Conservation (phyloP, 2,797 vertebrate genomes). For the Epinephelus awoara region DNA sequence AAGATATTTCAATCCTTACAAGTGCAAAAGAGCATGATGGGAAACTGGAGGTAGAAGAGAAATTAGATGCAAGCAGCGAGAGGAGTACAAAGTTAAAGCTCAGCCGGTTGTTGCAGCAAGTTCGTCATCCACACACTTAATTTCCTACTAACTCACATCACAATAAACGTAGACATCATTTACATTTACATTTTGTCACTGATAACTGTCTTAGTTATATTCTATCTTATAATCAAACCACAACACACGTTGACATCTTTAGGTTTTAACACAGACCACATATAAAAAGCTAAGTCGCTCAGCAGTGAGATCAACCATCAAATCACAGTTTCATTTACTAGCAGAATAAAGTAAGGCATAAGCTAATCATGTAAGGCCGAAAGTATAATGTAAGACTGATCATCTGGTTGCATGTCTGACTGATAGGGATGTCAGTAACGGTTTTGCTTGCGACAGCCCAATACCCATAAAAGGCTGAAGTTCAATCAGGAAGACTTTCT, state of each 20-base stretch:
- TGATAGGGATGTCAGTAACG: neutral
- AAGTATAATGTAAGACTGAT: constrained; percentile 29
- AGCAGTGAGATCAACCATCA: constrained; percentile 6
- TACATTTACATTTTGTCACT: neutral
- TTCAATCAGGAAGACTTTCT: no score
- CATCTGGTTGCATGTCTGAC: neutral
- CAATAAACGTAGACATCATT: constrained; percentile 22
- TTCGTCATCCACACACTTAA: neutral
- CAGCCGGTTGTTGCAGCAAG: constrained; percentile 1
- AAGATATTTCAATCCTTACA: neutral
- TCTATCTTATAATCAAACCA: constrained; percentile 11
- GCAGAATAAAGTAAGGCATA: constrained; percentile 50
- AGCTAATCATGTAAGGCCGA: constrained; percentile 38
- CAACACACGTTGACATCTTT: constrained; percentile 23
- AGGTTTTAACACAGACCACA: constrained; percentile 11
- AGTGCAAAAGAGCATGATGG: constrained; percentile 26
- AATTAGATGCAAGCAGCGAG: constrained; percentile 7
- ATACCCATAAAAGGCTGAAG: no score
- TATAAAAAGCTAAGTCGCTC: constrained; percentile 7
- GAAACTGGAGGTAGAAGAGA: constrained; percentile 50
- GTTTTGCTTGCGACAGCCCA: no score
- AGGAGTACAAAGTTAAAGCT: constrained; percentile 21
- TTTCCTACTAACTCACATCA: constrained; percentile 10
- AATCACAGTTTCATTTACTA: constrained; percentile 30
- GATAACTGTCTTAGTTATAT: neutral